Percentiles rank a stretch among this genome's conserved stretches.
phyloP scores from a whole-genome alignment of 2,113 vertebrate genomes.

The Periophthalmodon schlosseri region DNA sequence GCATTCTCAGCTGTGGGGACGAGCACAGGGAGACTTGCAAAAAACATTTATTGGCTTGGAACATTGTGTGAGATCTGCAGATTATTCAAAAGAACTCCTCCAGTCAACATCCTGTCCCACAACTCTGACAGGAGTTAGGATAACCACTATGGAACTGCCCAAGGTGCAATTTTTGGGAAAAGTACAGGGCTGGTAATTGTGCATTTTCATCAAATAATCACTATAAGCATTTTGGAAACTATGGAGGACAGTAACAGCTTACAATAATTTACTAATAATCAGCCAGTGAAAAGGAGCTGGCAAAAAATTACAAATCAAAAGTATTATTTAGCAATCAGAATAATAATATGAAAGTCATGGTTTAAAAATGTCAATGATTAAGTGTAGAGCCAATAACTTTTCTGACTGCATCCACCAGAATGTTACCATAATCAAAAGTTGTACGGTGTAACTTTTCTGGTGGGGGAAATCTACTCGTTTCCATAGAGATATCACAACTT shows the following conservation, averaged over 20 bases:
- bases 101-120: constrained; percentile 65
- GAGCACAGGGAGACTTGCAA: constrained; percentile 59
- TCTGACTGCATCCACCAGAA: neutral
- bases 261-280: neutral
- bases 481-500: neutral
- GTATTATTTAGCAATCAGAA: neutral
- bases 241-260: neutral
- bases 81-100: constrained; percentile 59
- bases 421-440: neutral
- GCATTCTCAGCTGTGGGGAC: constrained; percentile 73
- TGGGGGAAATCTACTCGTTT: neutral
- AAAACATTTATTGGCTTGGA: constrained; percentile 65
- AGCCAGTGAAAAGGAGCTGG: neutral
- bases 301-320: neutral
- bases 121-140: constrained; percentile 59
- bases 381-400: neutral
- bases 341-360: neutral
- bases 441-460: neutral
- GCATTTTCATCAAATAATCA: constrained; percentile 32
- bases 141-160: constrained; percentile 29
- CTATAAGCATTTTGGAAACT: constrained; percentile 28
- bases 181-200: constrained; percentile 35
- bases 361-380: neutral
- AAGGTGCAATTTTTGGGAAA: constrained; percentile 5
- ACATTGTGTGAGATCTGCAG: constrained; percentile 57